Evolutionary conservation across 2,888 invertebrate genomes (phyloP), one percentile per base, ranked within the genome.

Genomic region (Steinernema hermaphroditum): DNA sequence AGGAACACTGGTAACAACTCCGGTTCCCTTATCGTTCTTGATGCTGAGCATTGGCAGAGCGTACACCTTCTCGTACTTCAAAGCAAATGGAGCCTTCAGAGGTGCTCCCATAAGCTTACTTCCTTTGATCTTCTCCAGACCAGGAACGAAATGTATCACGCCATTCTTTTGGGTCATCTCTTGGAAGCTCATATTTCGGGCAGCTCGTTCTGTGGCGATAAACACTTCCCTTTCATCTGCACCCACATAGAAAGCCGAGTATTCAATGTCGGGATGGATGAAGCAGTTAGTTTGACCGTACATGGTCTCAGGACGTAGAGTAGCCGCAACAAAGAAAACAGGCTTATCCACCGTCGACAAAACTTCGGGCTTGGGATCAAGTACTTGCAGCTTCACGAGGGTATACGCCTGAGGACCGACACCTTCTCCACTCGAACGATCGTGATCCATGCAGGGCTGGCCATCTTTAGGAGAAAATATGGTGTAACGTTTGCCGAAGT

Each of bases 361-460:
- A n/a, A 82, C 78, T 73, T 78, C 46, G 8, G 73, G 69, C n/a
- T 54, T 37, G 16, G 22, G 46, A 16, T 49, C 34, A 29, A 79
- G 14, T 2, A 95, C 88, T 88, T 92, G 91, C 92, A 99, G 92
- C 89, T 98, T 98, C 75, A 99, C 91, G 0, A 98, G 90, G 0
- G 96, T 96, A 86, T 98, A 99, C 88, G 98, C 98, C 88, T 96
- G 96, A 0, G 96, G 94, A 0, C 94, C 97, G 2, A 96, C 96
- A 68, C 96, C 97, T 88, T 99, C 98, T 0, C 98, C 98, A 1
- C 92, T 90, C 49, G 93, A 92, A 81, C 98, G 91, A 88, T 99
- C 98, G 87, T 99, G 98, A 88, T 99, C 98, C 98, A 99, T 98
- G 87, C 98, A 99, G 0, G 98, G 97, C 87, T 99, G 98, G 9